Evolutionary conservation across 2,113 vertebrate species (phyloP).

Genomic region (Sprattus sprattus): DNA sequence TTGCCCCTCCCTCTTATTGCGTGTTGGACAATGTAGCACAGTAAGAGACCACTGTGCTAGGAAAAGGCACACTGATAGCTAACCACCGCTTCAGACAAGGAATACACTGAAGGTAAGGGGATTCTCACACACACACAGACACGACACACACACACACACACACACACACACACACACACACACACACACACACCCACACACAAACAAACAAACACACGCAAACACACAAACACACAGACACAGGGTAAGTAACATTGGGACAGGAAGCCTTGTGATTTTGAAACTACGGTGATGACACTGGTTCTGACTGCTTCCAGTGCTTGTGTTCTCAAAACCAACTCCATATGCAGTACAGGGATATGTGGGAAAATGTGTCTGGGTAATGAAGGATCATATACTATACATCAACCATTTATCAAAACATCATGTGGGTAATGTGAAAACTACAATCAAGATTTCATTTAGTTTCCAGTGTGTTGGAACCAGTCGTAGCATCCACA

Average conservation of each 20-base stretch:
- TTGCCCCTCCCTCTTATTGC: slow-evolving; percentile 6
- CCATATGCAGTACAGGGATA: neutral
- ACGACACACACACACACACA: neutral
- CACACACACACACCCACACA: neutral
- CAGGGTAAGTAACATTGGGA: no score
- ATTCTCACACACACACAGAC: neutral
- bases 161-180: neutral
- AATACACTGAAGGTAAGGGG: neutral
- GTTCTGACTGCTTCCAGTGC: neutral
- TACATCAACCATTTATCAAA: neutral
- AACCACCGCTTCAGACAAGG: neutral
- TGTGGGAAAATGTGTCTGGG: neutral
- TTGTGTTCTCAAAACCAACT: neutral
- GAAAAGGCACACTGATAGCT: slow-evolving; percentile 5
- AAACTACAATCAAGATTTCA: neutral
- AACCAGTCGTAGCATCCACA: neutral
- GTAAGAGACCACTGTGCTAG: neutral
- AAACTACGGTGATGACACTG: neutral
- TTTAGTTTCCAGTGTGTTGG: neutral
- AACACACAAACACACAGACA: neutral
- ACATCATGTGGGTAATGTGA: neutral
- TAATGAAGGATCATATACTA: neutral
- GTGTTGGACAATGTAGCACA: neutral
- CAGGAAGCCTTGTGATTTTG: no score
- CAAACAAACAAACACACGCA: neutral